Evolutionary conservation across 2,888 invertebrate genomes (phyloP), one percentile per base, ranked within the genome.

Genomic region (Chalcis sispes): DNA sequence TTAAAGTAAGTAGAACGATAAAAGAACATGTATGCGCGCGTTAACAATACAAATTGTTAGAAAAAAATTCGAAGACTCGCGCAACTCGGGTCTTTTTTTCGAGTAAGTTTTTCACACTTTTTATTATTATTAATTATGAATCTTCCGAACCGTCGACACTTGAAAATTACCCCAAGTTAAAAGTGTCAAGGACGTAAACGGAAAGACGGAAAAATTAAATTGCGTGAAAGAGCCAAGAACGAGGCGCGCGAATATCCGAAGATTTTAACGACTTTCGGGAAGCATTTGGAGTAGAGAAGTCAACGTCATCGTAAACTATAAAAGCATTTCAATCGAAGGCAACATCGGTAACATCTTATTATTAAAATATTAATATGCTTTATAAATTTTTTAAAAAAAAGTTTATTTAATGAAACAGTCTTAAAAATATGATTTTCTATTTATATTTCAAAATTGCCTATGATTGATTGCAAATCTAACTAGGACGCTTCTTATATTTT

Each of bases 21-120:
- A n/a, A 72, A 72, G 64, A 62, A 52, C 40, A 54, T 27, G 54
- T 52, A 54, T 27, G 54, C 71, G 59, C 52, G 56, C 32, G 40
- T 62, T 70, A 54, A 50, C 25, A 13, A 13, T 62, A 71, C 18
- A 27, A 71, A 71, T 56, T 10, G 40, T 42, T 48, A 8, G 50
- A 1, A 46, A 40, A 42, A 42, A 42, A 42, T 8, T 13, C 42
- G 42, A 5, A 42, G 40, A 10, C 54, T 7, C 13, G 13, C 36
- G 54, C n/a, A 15, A n/a, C 27, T 32, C 15, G 46, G 8, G 46
- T 2, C 27, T 52, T 52, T 7, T 40, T 7, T 62, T 20, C 10
- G 10, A 36, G 10, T 36, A 36, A 7, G n/a, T 29, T 46, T 48
- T 18, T 46, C 5, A 13, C 23, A 46, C 1, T 46, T 62, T 27